Evolutionary conservation across 2,888 invertebrate genomes (phyloP), one percentile per base, ranked within the genome.

Genomic region (Ophion costatus): DNA sequence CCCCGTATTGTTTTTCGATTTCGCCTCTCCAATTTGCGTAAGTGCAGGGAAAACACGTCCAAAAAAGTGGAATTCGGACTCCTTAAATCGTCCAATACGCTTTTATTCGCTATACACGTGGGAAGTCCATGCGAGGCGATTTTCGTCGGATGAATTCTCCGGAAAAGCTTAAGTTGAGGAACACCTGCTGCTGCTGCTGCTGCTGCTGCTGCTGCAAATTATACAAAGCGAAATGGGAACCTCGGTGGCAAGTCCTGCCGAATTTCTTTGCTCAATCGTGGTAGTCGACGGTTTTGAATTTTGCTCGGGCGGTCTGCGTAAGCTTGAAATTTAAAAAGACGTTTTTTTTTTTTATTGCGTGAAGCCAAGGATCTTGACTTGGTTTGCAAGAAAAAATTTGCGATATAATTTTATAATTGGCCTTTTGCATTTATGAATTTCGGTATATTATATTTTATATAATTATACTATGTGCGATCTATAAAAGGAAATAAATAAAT

Each of bases 21-120:
- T 84, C 74, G 80, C 14, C 51, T 78, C 77, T 84, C 82, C 87
- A 90, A 90, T 90, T 89, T 90, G 86, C 87, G 83, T 89, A 85
- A 90, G 88, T 90, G 88, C 83, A 85, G 79, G 77, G 11, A 51
- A 17, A 51, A 17, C 38, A 7, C 38, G 38, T 38, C 38, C 38
- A 38, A 22, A 73, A 45, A 76, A 70, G 33, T 69, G 82, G 51
- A 51, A 51, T 51, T 51, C 17, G 17, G 4, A 17, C 14, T 51
- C 51, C 17, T 51, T 51, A 17, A 51, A 17, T 51, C 17, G 17
- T 51, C 17, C 51, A 51, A 51, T 51, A 4, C 17, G 14, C 51
- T 17, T 17, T 51, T 51, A 51, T 38, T 6, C 38, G 38, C 38
- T 38, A 38, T 38, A 9, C 38, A 38, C 38, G 38, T 38, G 7